Conservation (phyloP, 2,113 vertebrate species). For the Leucoraja erinaceus region DNA sequence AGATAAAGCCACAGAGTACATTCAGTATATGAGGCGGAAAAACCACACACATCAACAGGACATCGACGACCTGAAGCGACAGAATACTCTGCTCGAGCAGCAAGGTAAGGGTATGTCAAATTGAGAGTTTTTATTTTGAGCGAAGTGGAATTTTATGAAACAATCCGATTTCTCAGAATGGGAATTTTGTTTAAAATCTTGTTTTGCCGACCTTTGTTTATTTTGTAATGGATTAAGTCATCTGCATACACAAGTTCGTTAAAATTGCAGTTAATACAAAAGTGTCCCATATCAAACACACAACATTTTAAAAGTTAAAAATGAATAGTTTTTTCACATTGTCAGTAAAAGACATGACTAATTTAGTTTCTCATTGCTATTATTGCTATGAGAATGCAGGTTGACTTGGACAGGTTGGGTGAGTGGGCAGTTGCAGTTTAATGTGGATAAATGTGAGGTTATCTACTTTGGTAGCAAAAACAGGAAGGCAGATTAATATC, state of each 20-base stretch:
- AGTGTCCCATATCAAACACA: too few relatives aligned
- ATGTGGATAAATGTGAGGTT: too few relatives aligned
- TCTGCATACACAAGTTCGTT: background rate
- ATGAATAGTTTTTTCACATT: too few relatives aligned
- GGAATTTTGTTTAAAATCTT: background rate
- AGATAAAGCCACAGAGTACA: conserved; percentile 97
- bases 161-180: background rate
- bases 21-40: conserved; percentile 97
- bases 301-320: too few relatives aligned
- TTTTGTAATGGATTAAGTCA: background rate
- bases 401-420: too few relatives aligned
- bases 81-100: conserved; percentile 87
- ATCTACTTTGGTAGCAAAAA: too few relatives aligned
- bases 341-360: too few relatives aligned
- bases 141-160: background rate
- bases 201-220: background rate
- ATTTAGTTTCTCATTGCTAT: too few relatives aligned
- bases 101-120: conserved; percentile 64
- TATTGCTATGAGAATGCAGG: too few relatives aligned
- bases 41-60: conserved; percentile 97
- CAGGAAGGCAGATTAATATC: too few relatives aligned
- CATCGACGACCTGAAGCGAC: conserved; percentile 89
- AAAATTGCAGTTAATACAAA: background rate
- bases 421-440: too few relatives aligned
- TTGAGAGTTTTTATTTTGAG: background rate